A percentile compares a stretch with the other conserved stretches of the same genome.
These are phyloP conservation scores for Sternotherus odoratus DNA, from an alignment of 2,797 vertebrate genomes.

Conservation along the genomic window DNA sequence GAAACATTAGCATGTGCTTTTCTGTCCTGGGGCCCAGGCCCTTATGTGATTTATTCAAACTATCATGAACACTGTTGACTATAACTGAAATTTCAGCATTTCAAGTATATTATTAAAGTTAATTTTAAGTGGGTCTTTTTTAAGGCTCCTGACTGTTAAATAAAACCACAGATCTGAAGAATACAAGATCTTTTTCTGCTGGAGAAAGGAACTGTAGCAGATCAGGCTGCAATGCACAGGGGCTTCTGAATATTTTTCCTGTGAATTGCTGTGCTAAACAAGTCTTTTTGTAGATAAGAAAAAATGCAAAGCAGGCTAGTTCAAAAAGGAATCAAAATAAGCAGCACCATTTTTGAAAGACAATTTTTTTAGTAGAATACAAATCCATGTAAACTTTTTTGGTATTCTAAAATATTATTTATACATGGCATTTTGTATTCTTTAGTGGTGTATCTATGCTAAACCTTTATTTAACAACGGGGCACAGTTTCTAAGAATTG, in stretches of 20 bases:
- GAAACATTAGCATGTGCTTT: constrained; percentile 23
- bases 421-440: constrained; percentile 54
- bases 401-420: constrained; percentile 62
- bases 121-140: constrained; percentile 63
- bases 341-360: constrained; percentile 56
- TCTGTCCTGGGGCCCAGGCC: neutral
- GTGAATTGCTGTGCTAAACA: constrained; percentile 50
- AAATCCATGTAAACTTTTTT: constrained; percentile 63
- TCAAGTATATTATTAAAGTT: constrained; percentile 59
- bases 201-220: constrained; percentile 27
- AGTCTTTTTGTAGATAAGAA: constrained; percentile 71
- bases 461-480: constrained; percentile 49
- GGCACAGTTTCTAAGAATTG: constrained; percentile 39
- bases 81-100: constrained; percentile 53
- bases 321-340: constrained; percentile 66
- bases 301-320: constrained; percentile 72
- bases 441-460: constrained; percentile 27
- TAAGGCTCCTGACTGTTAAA: constrained; percentile 38
- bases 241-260: constrained; percentile 54
- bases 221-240: constrained; percentile 48
- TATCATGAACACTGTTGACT: constrained; percentile 14
- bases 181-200: constrained; percentile 59
- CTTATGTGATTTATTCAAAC: constrained; percentile 32
- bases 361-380: constrained; percentile 61
- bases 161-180: constrained; percentile 11